Evolutionary conservation across 2,113 vertebrate species (phyloP).

Genomic region (Ginglymostoma cirratum): DNA sequence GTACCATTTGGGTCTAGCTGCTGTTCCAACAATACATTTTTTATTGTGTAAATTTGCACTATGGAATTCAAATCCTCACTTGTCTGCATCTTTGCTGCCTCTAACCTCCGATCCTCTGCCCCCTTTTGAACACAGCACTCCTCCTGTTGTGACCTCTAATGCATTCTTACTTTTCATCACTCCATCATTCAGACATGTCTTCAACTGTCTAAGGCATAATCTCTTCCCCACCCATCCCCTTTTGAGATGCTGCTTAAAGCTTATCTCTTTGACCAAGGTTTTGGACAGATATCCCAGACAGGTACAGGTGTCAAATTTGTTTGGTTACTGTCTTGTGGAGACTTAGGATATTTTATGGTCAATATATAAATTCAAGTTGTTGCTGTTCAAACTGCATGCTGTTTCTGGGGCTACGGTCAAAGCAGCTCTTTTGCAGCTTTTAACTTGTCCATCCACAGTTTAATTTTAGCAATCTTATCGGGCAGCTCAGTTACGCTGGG

Average conservation of each 20-base stretch:
- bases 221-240: no score
- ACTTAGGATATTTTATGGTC: not conserved
- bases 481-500: conserved; percentile 54
- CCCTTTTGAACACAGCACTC: not conserved
- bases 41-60: not conserved
- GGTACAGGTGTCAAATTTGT: not conserved
- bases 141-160: not conserved
- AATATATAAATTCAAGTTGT: not conserved
- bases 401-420: not conserved
- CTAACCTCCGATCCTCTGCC: not conserved
- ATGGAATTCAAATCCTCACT: not conserved
- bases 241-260: not conserved
- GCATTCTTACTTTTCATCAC: not conserved
- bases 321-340: not conserved
- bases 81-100: no score
- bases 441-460: conserved; percentile 43
- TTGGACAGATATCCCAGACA: not conserved
- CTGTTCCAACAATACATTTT: no score
- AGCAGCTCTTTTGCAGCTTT: not conserved
- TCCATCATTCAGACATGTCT: not conserved
- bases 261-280: no score
- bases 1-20: no score
- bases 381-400: not conserved
- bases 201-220: not conserved
- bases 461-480: conserved; percentile 54